Evolutionary conservation across 2,797 vertebrate species (phyloP), one percentile per base, ranked within the genome.

Genomic region (Typhlichthys subterraneus): DNA sequence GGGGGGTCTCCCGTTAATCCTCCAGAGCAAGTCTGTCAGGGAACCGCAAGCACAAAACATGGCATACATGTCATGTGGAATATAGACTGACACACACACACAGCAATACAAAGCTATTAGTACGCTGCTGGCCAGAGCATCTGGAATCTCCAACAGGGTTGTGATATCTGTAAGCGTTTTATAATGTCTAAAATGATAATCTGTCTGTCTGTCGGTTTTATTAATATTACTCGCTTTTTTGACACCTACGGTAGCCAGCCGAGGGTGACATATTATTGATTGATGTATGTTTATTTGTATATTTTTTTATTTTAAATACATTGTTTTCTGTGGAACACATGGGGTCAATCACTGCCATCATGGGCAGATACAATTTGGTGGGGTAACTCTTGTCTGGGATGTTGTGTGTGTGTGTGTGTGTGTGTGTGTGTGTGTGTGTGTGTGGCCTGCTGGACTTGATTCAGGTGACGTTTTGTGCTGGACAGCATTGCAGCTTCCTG

Each of bases 111-210:
- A 42, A 54, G 56, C 17, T n/a, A 8, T 23, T 1, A 8, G 45
- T 29, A 7, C 17, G 9, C 65, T 56, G 73, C 66, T 76, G 71
- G 56, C 9, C 0, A 1, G 47, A 75, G 73, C 84, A 84, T 72
- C 81, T 78, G 73, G 79, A 55, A 19, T 79, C 56, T 56, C 69
- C 17, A 56, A 52, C 53, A 4, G 57, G 10, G 5, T 76, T 72
- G 54, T 67, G 75, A 75, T 63, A 56, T 65, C 67, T 38, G 50
- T 81, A 86, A 87, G 87, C 84, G 68, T 87, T 88, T 88, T 82
- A 85, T 68, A 17, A 59, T 31, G 67, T 56, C 59, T 86, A 82
- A 90, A 59, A 80, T 80, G 72, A 80, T 89, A 87, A 90, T 87
- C 87, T 83, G 70, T 77, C 87, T 83, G 70, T 77, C 77, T 87